A percentile compares a stretch with the other conserved stretches of the same genome.
These are phyloP conservation scores for Spisula subtruncata DNA, from an alignment of 2,888 invertebrate genomes.

Conservation along the genomic window DNA sequence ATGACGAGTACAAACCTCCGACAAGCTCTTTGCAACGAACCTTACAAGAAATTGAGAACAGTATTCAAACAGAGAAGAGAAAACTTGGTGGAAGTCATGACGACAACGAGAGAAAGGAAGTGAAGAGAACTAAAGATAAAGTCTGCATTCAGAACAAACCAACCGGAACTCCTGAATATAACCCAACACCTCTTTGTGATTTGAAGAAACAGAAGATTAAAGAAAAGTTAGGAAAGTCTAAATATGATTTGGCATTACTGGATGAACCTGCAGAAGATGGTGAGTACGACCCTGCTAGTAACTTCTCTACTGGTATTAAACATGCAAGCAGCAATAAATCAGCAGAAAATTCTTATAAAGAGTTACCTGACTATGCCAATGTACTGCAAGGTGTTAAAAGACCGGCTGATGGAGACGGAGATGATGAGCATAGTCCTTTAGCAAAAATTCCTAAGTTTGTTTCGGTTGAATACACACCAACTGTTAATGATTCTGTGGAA, in stretches of 20 bases:
- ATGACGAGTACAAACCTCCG: conserved; percentile 57
- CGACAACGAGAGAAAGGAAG: background rate
- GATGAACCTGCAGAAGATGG: conserved; percentile 68
- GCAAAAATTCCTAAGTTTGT: conserved; percentile 70
- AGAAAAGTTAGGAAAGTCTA: conserved; percentile 56
- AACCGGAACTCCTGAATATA: conserved; percentile 78
- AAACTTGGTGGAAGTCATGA: conserved; percentile 51
- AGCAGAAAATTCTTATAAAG: background rate
- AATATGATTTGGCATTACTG: conserved; percentile 65
- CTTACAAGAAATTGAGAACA: conserved; percentile 66
- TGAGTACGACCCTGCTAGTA: conserved; percentile 84
- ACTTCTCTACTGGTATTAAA: conserved; percentile 72
- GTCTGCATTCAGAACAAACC: conserved; percentile 50
- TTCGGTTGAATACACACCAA: conserved; percentile 67
- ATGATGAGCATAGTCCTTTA: conserved; percentile 55
- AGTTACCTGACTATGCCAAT: conserved; percentile 65
- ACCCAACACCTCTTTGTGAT: conserved; percentile 81
- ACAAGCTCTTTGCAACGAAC: conserved; percentile 63
- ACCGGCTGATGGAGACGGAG: conserved; percentile 54
- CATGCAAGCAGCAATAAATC: conserved; percentile 23
- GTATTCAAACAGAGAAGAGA: conserved; percentile 63
- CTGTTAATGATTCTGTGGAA: conserved; percentile 62
- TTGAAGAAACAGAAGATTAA: conserved; percentile 67
- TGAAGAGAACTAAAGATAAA: conserved; percentile 25
- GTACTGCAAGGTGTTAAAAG: conserved; percentile 64